Evolutionary conservation across 2,888 invertebrate species (phyloP).

Genomic region (Nomada ruficornis): DNA sequence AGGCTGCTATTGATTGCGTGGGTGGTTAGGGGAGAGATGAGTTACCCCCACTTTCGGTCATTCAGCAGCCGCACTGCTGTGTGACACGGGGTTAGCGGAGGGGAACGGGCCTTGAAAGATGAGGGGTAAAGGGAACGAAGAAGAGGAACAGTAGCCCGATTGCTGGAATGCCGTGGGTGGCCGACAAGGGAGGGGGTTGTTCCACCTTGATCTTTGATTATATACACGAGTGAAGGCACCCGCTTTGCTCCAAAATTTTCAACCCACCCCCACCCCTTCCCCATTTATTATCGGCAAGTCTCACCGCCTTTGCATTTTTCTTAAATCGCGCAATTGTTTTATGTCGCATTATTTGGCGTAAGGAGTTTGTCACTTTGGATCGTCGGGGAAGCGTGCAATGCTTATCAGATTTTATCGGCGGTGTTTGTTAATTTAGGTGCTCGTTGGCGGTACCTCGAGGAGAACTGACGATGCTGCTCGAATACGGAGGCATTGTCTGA

Average conservation of each 20-base stretch:
- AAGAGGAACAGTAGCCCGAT: slow-evolving; percentile 42
- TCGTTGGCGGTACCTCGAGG: neutral
- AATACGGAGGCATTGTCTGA: slow-evolving; percentile 1
- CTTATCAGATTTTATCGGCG: too few species aligned
- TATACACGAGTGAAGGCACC: slow-evolving; percentile 31
- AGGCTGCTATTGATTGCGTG: slow-evolving; percentile 83
- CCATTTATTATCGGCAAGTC: too few species aligned
- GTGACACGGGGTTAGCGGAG: slow-evolving; percentile 48
- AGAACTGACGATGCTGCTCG: neutral
- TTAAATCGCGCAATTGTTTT: too few species aligned
- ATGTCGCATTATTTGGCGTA: too few species aligned
- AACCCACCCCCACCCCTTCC: neutral
- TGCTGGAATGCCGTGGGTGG: slow-evolving; percentile 56
- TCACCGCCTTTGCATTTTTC: too few species aligned
- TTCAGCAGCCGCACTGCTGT: slow-evolving; percentile 66
- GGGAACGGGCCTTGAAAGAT: slow-evolving; percentile 51
- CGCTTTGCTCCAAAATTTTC: slow-evolving; percentile 30
- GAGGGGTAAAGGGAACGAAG: slow-evolving; percentile 13
- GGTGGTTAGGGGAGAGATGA: slow-evolving; percentile 72
- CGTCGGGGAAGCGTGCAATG: too few species aligned
- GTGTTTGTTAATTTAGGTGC: neutral
- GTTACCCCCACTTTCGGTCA: slow-evolving; percentile 65
- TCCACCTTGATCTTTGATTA: slow-evolving; percentile 25
- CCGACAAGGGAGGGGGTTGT: slow-evolving; percentile 26
- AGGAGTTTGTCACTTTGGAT: too few species aligned